A percentile compares a stretch with the other conserved stretches of the same genome.
Evolutionary conservation across 2,797 vertebrate genomes (phyloP).

Genomic region (Podargus strigoides): DNA sequence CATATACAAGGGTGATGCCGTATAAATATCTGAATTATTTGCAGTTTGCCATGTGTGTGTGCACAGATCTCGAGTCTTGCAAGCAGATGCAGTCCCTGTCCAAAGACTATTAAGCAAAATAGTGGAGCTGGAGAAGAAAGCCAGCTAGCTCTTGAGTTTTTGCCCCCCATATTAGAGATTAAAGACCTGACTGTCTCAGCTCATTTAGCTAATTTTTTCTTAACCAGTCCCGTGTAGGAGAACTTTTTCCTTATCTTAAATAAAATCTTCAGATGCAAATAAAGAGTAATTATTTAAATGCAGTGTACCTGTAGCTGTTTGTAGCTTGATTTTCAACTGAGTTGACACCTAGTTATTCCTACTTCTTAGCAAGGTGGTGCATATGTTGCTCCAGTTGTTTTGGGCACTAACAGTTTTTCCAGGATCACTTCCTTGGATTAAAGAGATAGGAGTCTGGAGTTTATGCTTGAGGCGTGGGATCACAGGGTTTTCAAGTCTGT

Average conservation of each 20-base stretch:
- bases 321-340: background rate
- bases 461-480: background rate
- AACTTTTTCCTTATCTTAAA: background rate
- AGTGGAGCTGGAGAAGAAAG: background rate
- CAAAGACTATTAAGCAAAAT: background rate
- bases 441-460: background rate
- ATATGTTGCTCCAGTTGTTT: background rate
- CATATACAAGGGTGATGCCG: background rate
- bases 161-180: background rate
- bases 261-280: background rate
- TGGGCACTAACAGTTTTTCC: background rate
- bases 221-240: background rate
- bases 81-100: background rate
- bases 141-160: background rate
- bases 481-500: background rate
- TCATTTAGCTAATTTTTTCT: background rate
- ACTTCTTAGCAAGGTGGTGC: rapidly evolving
- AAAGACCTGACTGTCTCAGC: background rate
- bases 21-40: background rate
- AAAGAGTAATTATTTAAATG: background rate
- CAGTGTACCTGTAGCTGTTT: background rate
- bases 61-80: background rate
- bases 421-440: background rate
- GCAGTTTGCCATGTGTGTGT: background rate
- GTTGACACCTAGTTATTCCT: background rate